phyloP scores from a whole-genome alignment of 2,888 invertebrate genomes.

The Cyclophora albipunctata region DNA sequence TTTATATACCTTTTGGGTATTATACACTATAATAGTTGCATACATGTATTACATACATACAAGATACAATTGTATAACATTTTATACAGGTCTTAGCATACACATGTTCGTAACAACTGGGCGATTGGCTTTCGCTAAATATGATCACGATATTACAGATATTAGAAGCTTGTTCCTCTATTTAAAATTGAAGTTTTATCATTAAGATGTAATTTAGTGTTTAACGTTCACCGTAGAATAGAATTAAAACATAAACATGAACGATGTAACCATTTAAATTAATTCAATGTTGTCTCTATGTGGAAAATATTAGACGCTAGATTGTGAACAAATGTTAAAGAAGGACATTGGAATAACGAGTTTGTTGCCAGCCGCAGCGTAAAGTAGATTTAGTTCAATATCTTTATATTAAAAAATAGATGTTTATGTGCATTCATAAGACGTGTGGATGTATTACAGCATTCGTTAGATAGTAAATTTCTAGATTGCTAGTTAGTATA shows the following conservation, averaged over 20 bases:
- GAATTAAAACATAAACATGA: not conserved
- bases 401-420: constrained; percentile 56
- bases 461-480: constrained; percentile 73
- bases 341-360: constrained; percentile 40
- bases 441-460: constrained; percentile 57
- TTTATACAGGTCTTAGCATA: too few relatives aligned
- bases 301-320: constrained; percentile 15
- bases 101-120: too few relatives aligned
- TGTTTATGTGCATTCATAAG: constrained; percentile 65
- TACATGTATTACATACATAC: constrained; percentile 1
- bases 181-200: not conserved
- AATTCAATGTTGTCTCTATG: constrained; percentile 8
- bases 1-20: constrained; percentile 2
- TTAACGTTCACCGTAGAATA: not conserved
- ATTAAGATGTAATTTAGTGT: not conserved
- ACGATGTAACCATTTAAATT: not conserved
- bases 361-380: constrained; percentile 55
- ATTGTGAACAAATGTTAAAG: constrained; percentile 17
- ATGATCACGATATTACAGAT: too few relatives aligned
- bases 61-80: too few relatives aligned
- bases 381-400: constrained; percentile 65
- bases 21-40: not conserved
- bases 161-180: not conserved
- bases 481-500: constrained; percentile 74
- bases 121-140: too few relatives aligned